Base-by-base conservation (phyloP, 2,888 invertebrate species). In the Oligia strigilis region DNA sequence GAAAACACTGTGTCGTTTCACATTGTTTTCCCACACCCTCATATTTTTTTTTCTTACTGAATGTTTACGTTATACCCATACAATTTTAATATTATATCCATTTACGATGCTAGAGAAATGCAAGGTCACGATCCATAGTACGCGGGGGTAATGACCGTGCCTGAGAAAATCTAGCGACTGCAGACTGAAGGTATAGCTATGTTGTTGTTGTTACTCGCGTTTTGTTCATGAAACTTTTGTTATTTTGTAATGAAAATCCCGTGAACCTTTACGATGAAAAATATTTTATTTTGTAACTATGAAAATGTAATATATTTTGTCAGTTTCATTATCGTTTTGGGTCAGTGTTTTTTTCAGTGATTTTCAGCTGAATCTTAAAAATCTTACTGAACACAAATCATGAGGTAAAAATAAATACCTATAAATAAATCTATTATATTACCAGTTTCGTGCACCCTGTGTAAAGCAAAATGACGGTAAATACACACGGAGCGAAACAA, bases 81-180 rank as follows among this genome's bases (percentile, higher is more conserved):
- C 66, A 76, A 85, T 87, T 82, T 81, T 81, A 85, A 87, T 82
- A 87, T 87, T 77, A 86, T 84, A 81, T 62, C 67, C 80, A 77
- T 82, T 82, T 81, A 83, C 75, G 69, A 55, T 75, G 72, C 36
- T 81, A 78, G 84, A 88, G 84, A 88, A 87, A 90, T 90, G 90
- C 90, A 89, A 89, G 88, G 86, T 87, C 90, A 90, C 89, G 89
- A 80, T 81, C 82, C 69, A 69, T 67, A 82, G 72, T 69, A 78
- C 75, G 73, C n/a, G 77, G 58, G 86, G 85, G 80, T 77, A 83
- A 82, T 78, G 83, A 72, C 88, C 81, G 78, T 78, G 82, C 40
- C 71, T 77, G 72, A 67, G 80, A 77, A 75, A 67, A 86, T 74
- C 46, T 75, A 71, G 72, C 52, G 40, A 77, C 65, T 79, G 73